These are phyloP conservation scores for Drosophila murphyi DNA, from an alignment of 1,140 invertebrate genomes.

Conservation along the genomic window DNA sequence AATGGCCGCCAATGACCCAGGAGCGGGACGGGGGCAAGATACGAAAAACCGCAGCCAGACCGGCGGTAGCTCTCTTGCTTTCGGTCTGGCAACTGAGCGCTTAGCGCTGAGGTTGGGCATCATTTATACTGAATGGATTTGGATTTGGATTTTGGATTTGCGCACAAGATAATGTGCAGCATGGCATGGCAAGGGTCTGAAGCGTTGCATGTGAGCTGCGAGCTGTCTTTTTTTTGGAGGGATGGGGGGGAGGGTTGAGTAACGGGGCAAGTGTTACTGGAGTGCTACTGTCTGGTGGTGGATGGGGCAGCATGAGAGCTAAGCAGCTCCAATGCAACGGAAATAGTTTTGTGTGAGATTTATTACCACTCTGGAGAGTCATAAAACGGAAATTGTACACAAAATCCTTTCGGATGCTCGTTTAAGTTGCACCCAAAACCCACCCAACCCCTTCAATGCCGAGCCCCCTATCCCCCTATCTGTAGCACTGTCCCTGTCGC, in stretches of 20 bases:
- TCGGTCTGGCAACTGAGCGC: not conserved
- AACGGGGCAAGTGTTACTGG: too few relatives aligned
- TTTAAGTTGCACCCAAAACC: constrained; percentile 68
- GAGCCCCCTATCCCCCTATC: not conserved
- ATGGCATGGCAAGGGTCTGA: constrained; percentile 2
- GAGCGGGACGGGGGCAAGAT: constrained; percentile 42
- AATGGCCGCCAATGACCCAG: constrained; percentile 75
- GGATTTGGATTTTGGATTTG: constrained; percentile 77
- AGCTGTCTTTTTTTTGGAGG: too few relatives aligned
- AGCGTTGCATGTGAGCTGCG: constrained; percentile 57
- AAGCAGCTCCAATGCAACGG: constrained; percentile 82
- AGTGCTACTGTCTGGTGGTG: constrained; percentile 3
- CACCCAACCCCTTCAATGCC: not conserved
- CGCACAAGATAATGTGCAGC: constrained; percentile 78
- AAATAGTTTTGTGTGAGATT: constrained; percentile 84
- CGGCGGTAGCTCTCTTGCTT: constrained; percentile 27
- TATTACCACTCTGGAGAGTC: constrained; percentile 84
- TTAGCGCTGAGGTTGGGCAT: constrained; percentile 35
- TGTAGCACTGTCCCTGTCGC: constrained; percentile 16
- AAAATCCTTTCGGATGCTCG: constrained; percentile 84
- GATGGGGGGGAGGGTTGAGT: too few relatives aligned
- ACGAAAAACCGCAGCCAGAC: constrained; percentile 74
- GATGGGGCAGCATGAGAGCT: constrained; percentile 33
- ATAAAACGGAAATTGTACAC: constrained; percentile 84
- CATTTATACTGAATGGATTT: constrained; percentile 82